Evolutionary conservation across 2,797 vertebrate genomes (phyloP).

Genomic region (Enteromius fasciolatus): DNA sequence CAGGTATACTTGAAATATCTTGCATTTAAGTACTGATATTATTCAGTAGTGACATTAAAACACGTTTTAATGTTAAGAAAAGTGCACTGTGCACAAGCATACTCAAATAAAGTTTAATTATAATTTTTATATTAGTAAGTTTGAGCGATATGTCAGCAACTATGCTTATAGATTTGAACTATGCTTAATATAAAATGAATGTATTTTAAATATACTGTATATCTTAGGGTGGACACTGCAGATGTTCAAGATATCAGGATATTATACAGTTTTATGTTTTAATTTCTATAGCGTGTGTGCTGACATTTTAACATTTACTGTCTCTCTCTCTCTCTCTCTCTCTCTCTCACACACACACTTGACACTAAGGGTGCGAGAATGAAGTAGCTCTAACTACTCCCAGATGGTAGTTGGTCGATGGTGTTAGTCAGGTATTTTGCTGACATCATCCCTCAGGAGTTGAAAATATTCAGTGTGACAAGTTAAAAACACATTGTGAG

Average conservation of each 20-base stretch:
- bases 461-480: slow-evolving; percentile 75
- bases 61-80: neutral
- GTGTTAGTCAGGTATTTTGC: slow-evolving; percentile 75
- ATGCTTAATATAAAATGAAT: neutral
- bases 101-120: neutral
- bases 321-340: slow-evolving; percentile 4
- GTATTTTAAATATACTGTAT: neutral
- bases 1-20: neutral
- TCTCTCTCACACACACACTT: slow-evolving; percentile 34
- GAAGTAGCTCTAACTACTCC: slow-evolving; percentile 74
- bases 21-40: neutral
- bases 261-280: neutral
- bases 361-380: slow-evolving; percentile 65
- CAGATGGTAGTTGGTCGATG: slow-evolving; percentile 73
- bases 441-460: slow-evolving; percentile 68
- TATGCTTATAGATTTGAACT: neutral
- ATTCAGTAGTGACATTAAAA: neutral
- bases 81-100: neutral
- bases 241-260: slow-evolving; percentile 11
- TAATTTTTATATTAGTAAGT: no score
- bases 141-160: neutral
- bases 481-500: slow-evolving; percentile 77
- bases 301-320: neutral
- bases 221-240: neutral
- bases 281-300: neutral